Base-by-base conservation (phyloP, 92 coral and sea anemone species). In the Muricea muricata region DNA sequence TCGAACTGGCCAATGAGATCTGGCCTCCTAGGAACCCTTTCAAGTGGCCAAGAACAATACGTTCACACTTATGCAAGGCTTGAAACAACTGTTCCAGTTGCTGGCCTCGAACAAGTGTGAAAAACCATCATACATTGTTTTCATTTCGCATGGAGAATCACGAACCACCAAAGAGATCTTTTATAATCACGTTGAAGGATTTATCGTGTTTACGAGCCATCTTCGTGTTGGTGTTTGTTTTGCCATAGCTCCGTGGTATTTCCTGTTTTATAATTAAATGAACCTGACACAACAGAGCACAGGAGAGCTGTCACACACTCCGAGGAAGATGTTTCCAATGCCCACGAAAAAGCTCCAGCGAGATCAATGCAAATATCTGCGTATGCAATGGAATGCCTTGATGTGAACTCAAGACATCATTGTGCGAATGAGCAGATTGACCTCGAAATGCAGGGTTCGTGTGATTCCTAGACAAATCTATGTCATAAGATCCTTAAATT, bases 201-300 rank as follows among this genome's bases (percentile, higher is more conserved):
- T 57, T 57, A 14, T 23, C 15, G 18, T 26, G 35, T 63, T 30
- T 28, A 63, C 17, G 5, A 39, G n/a, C 13, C 1, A 63, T 32
- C 70, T 63, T 63, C 37, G 70, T 63, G 70, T 52, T 17, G 60
- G 60, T 63, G 79, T 73, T 73, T 73, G 35, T 30, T 42, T 70
- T 41, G 57, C 15, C 79, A 18, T 24, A 42, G 61, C 54, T 46
- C 52, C 21, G 41, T 73, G 79, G 56, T 29, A 73, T 73, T 73
- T 73, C 79, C 79, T 73, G 79, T 73, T 25, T 15, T 33, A 70
- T 63, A 63, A 63, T 63, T 63, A 63, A 63, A 63, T 28, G n/a
- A 29, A 15, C 70, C 70, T 63, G 70, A 32, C 70, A 63, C 70
- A 25, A 20, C 70, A 7, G 39, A 63, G 70, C 18, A 63, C 70